A percentile compares a stretch with the other conserved stretches of the same genome.
phyloP scores from a whole-genome alignment of 2,888 invertebrate genomes.

The Pediacus dermestoides region DNA sequence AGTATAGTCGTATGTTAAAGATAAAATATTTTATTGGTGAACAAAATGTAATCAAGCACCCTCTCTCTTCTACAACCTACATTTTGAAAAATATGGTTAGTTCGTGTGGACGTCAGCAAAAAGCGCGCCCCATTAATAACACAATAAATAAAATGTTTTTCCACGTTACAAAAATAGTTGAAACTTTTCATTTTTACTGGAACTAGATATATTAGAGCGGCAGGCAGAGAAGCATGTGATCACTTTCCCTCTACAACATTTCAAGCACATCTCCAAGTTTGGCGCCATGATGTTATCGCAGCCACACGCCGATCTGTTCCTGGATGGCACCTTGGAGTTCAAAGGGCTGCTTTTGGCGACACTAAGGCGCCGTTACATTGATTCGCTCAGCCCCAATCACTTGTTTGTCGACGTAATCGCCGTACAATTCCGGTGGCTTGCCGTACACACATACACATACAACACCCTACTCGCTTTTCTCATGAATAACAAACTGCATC shows the following conservation, averaged over 20 bases:
- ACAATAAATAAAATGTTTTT: conserved; percentile 7
- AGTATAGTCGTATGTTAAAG: no score
- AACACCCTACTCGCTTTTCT: neutral
- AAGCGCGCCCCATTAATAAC: neutral
- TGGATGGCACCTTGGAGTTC: conserved; percentile 26
- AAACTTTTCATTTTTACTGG: conserved; percentile 1
- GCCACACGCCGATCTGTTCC: conserved; percentile 19
- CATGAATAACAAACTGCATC: neutral
- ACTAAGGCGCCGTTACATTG: conserved; percentile 38
- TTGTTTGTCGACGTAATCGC: conserved; percentile 32
- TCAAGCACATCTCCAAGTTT: no score
- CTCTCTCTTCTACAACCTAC: conserved; percentile 1
- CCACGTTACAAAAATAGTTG: neutral
- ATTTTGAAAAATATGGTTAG: conserved; percentile 2
- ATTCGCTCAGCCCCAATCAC: conserved; percentile 33
- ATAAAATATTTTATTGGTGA: no score
- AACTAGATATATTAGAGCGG: neutral
- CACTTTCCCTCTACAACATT: conserved; percentile 4
- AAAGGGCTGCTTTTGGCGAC: conserved; percentile 31
- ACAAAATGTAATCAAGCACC: conserved; percentile 4
- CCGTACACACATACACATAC: conserved; percentile 1
- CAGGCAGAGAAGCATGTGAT: conserved; percentile 1
- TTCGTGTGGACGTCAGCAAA: no score
- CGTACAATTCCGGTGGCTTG: conserved; percentile 8
- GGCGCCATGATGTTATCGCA: conserved; percentile 23